phyloP scores from a whole-genome alignment of 2,797 vertebrate species.

The Premnoplex brunnescens region DNA sequence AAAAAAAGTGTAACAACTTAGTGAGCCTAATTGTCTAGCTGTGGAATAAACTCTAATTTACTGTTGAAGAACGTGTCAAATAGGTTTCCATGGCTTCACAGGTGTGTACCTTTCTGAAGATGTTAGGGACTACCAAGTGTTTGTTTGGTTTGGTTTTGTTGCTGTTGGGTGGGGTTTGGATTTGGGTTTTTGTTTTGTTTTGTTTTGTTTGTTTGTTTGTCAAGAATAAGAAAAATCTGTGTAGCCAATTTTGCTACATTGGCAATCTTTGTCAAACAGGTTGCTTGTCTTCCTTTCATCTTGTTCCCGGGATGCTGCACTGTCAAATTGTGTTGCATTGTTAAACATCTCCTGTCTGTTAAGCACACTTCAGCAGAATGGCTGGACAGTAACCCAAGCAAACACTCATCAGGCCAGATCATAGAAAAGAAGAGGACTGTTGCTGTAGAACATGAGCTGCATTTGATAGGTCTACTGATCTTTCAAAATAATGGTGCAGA shows the following conservation, averaged over 20 bases:
- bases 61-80: not conserved
- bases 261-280: not conserved
- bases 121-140: not conserved
- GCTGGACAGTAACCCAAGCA: too few species aligned
- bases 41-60: not conserved
- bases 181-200: not conserved
- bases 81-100: not conserved
- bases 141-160: not conserved
- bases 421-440: not conserved
- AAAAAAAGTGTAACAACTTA: not conserved
- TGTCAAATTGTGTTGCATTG: not conserved
- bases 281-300: not conserved
- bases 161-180: too few species aligned
- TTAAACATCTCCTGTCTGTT: not conserved
- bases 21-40: not conserved
- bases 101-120: not conserved
- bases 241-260: not conserved
- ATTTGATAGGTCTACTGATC: not conserved
- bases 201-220: not conserved
- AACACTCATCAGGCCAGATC: not conserved
- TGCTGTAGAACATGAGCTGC: not conserved
- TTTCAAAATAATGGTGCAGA: not conserved
- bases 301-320: not conserved
- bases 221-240: not conserved
- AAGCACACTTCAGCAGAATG: not conserved